A percentile compares a stretch with the other conserved stretches of the same genome.
Conservation (phyloP, 2,113 vertebrate species). For the Plecturocebus donacophilus region DNA sequence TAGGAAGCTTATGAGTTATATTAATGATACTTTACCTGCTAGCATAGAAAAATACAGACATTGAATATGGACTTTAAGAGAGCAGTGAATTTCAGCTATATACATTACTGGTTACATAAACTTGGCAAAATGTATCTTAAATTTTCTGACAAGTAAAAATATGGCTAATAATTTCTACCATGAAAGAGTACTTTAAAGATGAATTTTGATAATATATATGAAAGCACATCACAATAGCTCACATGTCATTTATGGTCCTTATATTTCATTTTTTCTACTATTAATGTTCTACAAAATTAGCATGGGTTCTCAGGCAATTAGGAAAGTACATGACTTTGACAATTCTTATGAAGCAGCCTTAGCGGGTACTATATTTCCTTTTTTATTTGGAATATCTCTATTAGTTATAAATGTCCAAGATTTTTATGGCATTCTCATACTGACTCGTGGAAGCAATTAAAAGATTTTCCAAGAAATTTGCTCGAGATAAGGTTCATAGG, state of each 20-base stretch:
- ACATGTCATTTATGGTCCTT: not conserved
- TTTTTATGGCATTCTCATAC: not conserved
- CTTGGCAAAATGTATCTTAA: not conserved
- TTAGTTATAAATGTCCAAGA: not conserved
- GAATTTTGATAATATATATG: not conserved
- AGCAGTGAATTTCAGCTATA: not conserved
- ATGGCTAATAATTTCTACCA: not conserved
- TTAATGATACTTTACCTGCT: not conserved
- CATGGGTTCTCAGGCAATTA: not conserved
- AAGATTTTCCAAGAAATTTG: not conserved
- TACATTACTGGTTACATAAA: not conserved
- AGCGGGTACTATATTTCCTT: not conserved
- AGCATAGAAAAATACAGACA: not conserved
- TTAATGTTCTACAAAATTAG: not conserved
- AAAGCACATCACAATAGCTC: not conserved
- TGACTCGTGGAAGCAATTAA: not conserved
- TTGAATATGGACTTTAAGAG: not conserved
- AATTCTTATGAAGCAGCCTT: not conserved
- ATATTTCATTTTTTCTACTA: not conserved
- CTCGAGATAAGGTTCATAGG: not conserved
- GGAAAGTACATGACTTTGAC: not conserved
- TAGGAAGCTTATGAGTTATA: not conserved
- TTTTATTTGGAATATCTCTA: not conserved
- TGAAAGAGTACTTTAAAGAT: not conserved
- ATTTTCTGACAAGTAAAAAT: not conserved